Evolutionary conservation across 2,888 invertebrate genomes (phyloP).

Genomic region (Gymnocheta viridis): DNA sequence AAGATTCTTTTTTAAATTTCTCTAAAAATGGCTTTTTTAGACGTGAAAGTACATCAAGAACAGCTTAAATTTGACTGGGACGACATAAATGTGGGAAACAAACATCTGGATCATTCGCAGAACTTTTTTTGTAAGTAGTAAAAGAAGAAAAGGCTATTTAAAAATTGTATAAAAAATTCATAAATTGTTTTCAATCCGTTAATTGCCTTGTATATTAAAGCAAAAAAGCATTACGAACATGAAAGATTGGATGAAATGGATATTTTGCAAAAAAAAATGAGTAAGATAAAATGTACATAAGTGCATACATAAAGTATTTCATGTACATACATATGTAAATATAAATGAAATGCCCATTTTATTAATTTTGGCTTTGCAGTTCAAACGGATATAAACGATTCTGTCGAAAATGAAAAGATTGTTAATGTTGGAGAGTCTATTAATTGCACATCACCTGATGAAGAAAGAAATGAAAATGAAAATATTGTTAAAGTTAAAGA

Average conservation of each 20-base stretch:
- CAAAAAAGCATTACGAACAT: conserved; percentile 72
- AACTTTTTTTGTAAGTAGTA: conserved; percentile 77
- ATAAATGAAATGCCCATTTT: not conserved
- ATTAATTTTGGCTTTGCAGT: conserved; percentile 21
- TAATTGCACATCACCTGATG: not conserved
- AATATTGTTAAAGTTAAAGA: conserved; percentile 56
- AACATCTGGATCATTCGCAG: conserved; percentile 76
- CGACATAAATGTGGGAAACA: conserved; percentile 77
- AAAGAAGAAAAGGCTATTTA: not conserved
- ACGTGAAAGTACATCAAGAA: conserved; percentile 38
- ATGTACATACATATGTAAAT: not conserved
- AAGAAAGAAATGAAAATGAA: not conserved
- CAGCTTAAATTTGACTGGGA: conserved; percentile 76
- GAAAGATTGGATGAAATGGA: conserved; percentile 71
- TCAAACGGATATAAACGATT: conserved; percentile 14
- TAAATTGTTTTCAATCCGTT: not conserved
- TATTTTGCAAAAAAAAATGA: conserved; percentile 68
- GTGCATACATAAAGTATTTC: not conserved
- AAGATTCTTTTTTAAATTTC: not conserved
- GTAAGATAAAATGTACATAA: conserved; percentile 55
- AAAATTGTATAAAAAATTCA: not conserved
- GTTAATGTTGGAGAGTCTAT: conserved; percentile 56
- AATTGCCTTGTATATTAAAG: conserved; percentile 53
- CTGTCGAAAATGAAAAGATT: not conserved
- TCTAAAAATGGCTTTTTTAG: conserved; percentile 50